Evolutionary conservation across 2,113 vertebrate species (phyloP).

Genomic region (Lethenteron reissneri): DNA sequence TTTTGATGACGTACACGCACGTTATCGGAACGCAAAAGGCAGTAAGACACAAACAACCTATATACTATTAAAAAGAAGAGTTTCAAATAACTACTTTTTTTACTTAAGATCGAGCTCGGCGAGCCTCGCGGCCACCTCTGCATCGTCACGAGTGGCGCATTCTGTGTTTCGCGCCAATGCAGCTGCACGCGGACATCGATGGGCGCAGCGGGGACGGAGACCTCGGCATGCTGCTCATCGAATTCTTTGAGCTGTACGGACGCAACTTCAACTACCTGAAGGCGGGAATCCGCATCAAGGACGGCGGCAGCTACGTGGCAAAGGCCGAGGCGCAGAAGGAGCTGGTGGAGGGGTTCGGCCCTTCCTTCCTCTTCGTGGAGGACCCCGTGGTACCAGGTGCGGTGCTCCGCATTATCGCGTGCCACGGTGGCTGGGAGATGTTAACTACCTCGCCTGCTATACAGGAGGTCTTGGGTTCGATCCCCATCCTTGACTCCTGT

Average conservation of each 20-base stretch:
- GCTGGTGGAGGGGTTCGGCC: slow-evolving; percentile 84
- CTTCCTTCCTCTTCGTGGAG: slow-evolving; percentile 93
- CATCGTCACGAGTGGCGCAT: too few species aligned
- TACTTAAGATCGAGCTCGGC: too few species aligned
- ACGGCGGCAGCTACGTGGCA: slow-evolving; percentile 83
- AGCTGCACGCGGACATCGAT: slow-evolving; percentile 84
- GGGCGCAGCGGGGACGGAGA: slow-evolving; percentile 68
- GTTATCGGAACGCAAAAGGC: too few species aligned
- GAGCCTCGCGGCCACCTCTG: too few species aligned
- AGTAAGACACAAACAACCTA: too few species aligned
- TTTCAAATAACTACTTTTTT: too few species aligned
- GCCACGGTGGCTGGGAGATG: too few species aligned
- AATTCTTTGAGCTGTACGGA: slow-evolving; percentile 95
- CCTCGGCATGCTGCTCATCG: slow-evolving; percentile 88
- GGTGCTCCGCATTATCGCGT: not conserved
- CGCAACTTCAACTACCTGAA: slow-evolving; percentile 97
- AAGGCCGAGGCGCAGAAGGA: slow-evolving; percentile 90
- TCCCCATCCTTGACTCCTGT: too few species aligned
- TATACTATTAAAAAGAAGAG: too few species aligned
- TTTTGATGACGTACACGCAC: too few species aligned
- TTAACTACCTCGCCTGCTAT: too few species aligned
- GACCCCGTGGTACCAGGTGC: slow-evolving; percentile 85
- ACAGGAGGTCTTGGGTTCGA: too few species aligned
- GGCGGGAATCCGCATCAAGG: slow-evolving; percentile 92
- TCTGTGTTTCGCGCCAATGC: slow-evolving; percentile 7